A percentile compares a stretch with the other conserved stretches of the same genome.
Evolutionary conservation across 64 coral and sea anemone species (phyloP).

Genomic region (Anthopleura sola): DNA sequence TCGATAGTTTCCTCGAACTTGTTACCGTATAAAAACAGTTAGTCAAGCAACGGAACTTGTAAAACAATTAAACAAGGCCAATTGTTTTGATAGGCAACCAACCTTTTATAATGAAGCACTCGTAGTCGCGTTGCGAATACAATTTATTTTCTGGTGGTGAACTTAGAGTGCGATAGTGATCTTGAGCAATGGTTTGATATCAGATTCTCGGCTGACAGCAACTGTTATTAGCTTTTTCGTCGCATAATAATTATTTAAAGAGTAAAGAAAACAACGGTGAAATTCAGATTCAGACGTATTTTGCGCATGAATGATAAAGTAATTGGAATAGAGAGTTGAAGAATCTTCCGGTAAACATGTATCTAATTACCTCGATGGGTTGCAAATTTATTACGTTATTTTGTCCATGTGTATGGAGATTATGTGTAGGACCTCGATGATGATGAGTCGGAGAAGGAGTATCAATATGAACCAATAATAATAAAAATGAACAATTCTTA

Average conservation of each 20-base stretch:
- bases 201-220: neutral
- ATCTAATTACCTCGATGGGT: no score
- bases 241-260: neutral
- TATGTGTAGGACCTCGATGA: no score
- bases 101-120: neutral
- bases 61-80: neutral
- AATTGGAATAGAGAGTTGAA: neutral
- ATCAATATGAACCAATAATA: no score
- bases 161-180: neutral
- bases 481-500: slow-evolving; percentile 29
- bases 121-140: no score
- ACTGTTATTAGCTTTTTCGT: neutral
- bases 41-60: no score
- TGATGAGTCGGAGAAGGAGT: no score
- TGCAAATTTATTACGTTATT: no score
- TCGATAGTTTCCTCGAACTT: no score
- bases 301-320: neutral
- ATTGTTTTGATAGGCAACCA: neutral
- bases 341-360: neutral
- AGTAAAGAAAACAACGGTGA: neutral
- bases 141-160: neutral
- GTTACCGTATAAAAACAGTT: no score
- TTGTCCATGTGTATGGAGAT: no score
- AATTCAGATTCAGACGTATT: neutral
- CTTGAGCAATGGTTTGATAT: neutral